phyloP scores from a whole-genome alignment of 92 coral and sea anemone species.

The Phenganax stokvisi region DNA sequence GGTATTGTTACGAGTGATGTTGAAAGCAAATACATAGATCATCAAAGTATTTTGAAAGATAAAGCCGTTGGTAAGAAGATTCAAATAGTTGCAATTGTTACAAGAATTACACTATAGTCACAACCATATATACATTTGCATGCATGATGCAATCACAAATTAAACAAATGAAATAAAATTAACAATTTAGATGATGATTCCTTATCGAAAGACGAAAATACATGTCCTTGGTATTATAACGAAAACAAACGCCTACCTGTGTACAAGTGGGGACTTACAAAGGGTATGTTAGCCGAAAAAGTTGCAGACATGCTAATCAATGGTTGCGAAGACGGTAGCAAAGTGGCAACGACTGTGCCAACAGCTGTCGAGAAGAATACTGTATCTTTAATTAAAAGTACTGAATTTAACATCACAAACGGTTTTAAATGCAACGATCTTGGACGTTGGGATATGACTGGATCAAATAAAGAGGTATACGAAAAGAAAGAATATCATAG shows the following conservation, averaged over 20 bases:
- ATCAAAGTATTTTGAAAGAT: background rate
- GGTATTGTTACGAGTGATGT: background rate
- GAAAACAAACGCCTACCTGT: slow-evolving; percentile 1
- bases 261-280: slow-evolving; percentile 14
- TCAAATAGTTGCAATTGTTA: background rate
- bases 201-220: background rate
- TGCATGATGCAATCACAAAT: background rate
- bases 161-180: background rate
- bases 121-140: background rate
- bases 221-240: slow-evolving; percentile 13
- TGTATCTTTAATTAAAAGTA: background rate
- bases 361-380: background rate
- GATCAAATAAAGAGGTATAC: background rate
- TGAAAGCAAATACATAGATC: background rate
- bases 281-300: slow-evolving; percentile 22
- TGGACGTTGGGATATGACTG: slow-evolving; percentile 4
- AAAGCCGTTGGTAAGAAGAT: background rate
- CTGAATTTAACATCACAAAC: background rate
- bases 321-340: slow-evolving; percentile 1
- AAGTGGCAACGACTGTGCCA: slow-evolving; percentile 8
- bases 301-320: background rate
- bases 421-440: slow-evolving; percentile 31
- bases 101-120: background rate
- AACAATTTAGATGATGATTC: background rate
- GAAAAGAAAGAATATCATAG: background rate